Evolutionary conservation across 2,113 vertebrate species (phyloP).

Genomic region (Capra hircus): DNA sequence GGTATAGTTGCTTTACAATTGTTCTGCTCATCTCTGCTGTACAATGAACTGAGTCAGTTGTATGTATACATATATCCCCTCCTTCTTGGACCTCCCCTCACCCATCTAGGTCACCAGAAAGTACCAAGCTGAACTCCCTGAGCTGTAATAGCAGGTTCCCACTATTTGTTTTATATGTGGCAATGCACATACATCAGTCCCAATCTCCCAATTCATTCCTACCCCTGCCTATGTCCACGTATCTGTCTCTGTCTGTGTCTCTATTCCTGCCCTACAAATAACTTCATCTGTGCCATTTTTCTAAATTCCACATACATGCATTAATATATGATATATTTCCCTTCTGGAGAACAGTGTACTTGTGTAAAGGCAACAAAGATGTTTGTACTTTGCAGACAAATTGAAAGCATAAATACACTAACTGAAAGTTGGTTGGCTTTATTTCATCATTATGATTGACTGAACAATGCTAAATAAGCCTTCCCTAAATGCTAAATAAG

Average conservation of each 20-base stretch:
- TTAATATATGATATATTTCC: neutral
- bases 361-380: neutral
- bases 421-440: neutral
- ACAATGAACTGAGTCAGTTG: neutral
- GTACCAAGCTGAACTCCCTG: neutral
- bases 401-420: neutral
- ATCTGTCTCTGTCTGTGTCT: neutral
- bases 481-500: neutral
- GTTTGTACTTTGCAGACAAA: neutral
- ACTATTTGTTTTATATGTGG: neutral
- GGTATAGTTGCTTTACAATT: neutral
- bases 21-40: neutral
- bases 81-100: neutral
- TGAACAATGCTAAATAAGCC: neutral
- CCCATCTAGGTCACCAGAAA: neutral
- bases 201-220: neutral
- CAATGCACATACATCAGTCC: neutral
- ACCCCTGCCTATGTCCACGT: neutral
- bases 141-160: neutral
- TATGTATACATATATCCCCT: neutral
- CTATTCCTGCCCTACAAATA: neutral
- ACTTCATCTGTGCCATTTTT: neutral
- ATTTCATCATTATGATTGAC: neutral
- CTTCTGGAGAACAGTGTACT: neutral
- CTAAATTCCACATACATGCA: neutral